Conservation (phyloP, 1,140 invertebrate genomes). For the Limonius californicus region DNA sequence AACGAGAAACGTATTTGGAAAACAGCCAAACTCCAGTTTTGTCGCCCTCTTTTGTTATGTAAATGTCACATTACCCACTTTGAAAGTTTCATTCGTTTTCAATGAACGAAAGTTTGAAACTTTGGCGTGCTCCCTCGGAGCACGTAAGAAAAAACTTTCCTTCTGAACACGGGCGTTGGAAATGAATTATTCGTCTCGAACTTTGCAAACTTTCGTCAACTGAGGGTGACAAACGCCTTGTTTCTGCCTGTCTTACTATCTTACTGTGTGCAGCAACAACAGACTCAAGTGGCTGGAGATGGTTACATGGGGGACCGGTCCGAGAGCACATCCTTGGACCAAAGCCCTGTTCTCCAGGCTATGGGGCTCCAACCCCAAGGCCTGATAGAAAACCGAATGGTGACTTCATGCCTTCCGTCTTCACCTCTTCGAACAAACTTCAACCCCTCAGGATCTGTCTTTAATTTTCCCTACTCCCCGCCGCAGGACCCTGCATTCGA, state of each 20-base stretch:
- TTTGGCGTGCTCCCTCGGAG: no score
- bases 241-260: neutral
- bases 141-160: no score
- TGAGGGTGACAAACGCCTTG: no score
- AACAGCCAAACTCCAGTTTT: no score
- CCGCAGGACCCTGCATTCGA: slow-evolving; percentile 33
- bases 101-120: neutral
- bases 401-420: slow-evolving; percentile 36
- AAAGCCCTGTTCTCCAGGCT: slow-evolving; percentile 38
- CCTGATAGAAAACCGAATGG: slow-evolving; percentile 41
- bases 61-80: no score
- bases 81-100: neutral
- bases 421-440: slow-evolving; percentile 38
- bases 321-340: slow-evolving; percentile 27
- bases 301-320: slow-evolving; percentile 23
- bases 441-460: slow-evolving; percentile 33
- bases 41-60: no score
- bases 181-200: no score
- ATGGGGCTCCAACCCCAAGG: slow-evolving; percentile 36
- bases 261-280: slow-evolving; percentile 27
- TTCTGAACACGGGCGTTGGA: neutral
- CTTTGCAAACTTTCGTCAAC: no score
- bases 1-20: no score
- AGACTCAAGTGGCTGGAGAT: slow-evolving; percentile 25
- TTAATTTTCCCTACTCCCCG: slow-evolving; percentile 37